These are phyloP conservation scores for Diaperis boleti DNA, from an alignment of 2,888 invertebrate species.

Conservation along the genomic window DNA sequence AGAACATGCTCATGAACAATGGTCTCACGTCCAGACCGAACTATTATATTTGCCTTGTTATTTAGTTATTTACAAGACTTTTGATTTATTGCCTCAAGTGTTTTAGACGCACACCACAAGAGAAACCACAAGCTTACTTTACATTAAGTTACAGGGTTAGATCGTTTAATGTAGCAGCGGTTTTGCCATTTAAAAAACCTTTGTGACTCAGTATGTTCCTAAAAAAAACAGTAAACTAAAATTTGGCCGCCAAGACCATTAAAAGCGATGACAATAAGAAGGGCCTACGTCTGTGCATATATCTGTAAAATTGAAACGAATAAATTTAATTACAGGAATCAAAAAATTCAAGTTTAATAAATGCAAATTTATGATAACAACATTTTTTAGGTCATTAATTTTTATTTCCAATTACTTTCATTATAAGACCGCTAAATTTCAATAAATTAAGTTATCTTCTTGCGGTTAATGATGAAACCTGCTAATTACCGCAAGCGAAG, in stretches of 20 bases:
- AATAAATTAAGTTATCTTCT: slow-evolving; percentile 40
- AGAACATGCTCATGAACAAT: slow-evolving; percentile 17
- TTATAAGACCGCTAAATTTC: neutral
- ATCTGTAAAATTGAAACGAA: too few relatives aligned
- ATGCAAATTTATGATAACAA: neutral
- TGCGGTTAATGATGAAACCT: slow-evolving; percentile 31
- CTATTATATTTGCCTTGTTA: slow-evolving; percentile 1
- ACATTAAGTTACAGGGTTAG: neutral
- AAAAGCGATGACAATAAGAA: too few relatives aligned
- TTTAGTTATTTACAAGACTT: slow-evolving; percentile 7
- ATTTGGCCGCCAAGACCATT: too few relatives aligned
- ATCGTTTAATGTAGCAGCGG: slow-evolving; percentile 3
- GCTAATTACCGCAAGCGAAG: slow-evolving; percentile 37
- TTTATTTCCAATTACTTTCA: neutral
- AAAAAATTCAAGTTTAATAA: neutral
- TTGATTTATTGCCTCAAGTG: slow-evolving; percentile 23
- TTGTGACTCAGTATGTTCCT: too few relatives aligned
- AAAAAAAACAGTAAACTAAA: too few relatives aligned
- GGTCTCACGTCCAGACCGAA: slow-evolving; percentile 3
- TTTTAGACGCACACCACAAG: slow-evolving; percentile 22
- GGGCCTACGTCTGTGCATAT: too few relatives aligned
- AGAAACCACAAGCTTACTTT: slow-evolving; percentile 14
- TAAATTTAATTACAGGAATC: too few relatives aligned
- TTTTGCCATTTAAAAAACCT: slow-evolving; percentile 5
- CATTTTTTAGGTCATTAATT: neutral